phyloP scores from a whole-genome alignment of 2,888 invertebrate species.

The Drosophila mercatorum region DNA sequence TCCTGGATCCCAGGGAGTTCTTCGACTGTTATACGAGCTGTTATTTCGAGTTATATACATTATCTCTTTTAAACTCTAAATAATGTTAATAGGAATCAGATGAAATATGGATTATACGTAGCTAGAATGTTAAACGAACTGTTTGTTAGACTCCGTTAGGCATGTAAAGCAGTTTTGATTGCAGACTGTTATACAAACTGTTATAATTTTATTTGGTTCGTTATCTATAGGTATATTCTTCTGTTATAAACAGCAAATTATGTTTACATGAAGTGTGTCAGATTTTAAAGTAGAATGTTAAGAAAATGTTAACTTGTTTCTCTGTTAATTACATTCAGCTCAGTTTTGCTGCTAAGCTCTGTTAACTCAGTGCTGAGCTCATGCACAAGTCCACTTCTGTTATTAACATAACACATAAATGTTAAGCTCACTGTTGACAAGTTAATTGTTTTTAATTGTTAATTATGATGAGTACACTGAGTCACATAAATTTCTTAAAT shows the following conservation, averaged over 20 bases:
- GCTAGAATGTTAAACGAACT: too few species aligned
- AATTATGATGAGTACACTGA: background rate
- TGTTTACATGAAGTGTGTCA: background rate
- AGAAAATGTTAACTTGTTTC: background rate
- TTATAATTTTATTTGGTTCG: background rate
- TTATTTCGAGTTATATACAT: too few species aligned
- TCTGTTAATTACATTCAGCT: background rate
- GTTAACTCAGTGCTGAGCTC: background rate
- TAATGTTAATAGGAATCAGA: too few species aligned
- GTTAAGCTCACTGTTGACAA: background rate
- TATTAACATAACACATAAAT: background rate
- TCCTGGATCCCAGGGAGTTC: too few species aligned
- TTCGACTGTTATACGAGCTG: too few species aligned
- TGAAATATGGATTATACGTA: too few species aligned
- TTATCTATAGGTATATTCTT: background rate
- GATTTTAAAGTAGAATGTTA: background rate
- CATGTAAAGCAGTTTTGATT: background rate
- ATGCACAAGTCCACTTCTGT: background rate
- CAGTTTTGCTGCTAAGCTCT: background rate
- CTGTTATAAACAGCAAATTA: background rate
- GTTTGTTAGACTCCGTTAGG: too few species aligned
- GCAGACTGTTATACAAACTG: background rate
- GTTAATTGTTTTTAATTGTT: slow-evolving; percentile 12
- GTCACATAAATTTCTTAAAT: background rate
- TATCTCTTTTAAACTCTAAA: too few species aligned